Conservation (phyloP, 1,140 invertebrate genomes). For the Hestina assimilis region DNA sequence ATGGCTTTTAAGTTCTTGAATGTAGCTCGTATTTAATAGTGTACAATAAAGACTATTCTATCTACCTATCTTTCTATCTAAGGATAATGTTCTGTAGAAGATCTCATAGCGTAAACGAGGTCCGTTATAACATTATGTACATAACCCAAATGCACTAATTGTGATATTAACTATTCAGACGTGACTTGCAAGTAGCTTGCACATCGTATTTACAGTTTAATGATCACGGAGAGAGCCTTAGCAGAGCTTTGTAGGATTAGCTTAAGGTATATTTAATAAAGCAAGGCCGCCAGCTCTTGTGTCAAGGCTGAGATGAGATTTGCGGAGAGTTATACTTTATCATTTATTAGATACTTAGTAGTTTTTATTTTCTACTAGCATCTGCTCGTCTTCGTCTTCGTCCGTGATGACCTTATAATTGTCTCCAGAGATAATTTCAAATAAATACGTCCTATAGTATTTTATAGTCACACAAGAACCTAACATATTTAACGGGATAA, state of each 20-base stretch:
- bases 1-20: too few relatives aligned
- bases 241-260: slow-evolving; percentile 10
- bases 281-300: not conserved
- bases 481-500: too few relatives aligned
- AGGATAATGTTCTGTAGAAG: not conserved
- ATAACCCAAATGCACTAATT: slow-evolving; percentile 6
- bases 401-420: too few relatives aligned
- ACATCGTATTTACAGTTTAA: slow-evolving; percentile 3
- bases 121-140: not conserved
- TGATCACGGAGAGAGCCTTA: slow-evolving; percentile 2
- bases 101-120: not conserved
- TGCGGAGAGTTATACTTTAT: not conserved
- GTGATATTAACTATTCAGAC: slow-evolving; percentile 10
- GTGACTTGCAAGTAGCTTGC: not conserved
- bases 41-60: too few relatives aligned
- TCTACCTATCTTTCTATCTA: not conserved
- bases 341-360: too few relatives aligned
- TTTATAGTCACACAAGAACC: too few relatives aligned
- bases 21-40: too few relatives aligned
- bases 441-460: too few relatives aligned
- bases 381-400: too few relatives aligned
- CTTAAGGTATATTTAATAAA: slow-evolving; percentile 12
- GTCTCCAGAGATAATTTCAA: too few relatives aligned
- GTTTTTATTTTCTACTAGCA: too few relatives aligned
- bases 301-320: not conserved